These are phyloP conservation scores for Apogon talboti DNA, from an alignment of 2,797 vertebrate genomes.

Conservation along the genomic window DNA sequence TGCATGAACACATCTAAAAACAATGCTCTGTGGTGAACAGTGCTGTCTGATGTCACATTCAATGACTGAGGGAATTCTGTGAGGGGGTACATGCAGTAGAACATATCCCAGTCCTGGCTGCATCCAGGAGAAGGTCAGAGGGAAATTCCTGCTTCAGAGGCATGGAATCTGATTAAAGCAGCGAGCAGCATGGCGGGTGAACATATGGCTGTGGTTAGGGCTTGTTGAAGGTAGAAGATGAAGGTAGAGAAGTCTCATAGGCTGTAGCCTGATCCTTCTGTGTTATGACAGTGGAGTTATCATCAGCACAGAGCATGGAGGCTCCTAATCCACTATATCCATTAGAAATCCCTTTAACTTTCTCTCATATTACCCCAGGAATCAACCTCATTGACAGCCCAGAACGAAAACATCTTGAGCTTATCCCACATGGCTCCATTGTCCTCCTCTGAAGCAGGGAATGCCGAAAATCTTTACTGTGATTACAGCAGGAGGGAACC, in stretches of 20 bases:
- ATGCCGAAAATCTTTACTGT: not conserved
- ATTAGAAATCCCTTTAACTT: constrained; percentile 17
- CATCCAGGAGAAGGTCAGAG: constrained; percentile 33
- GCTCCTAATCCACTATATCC: constrained; percentile 34
- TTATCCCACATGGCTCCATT: not conserved
- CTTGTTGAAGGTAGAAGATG: not conserved
- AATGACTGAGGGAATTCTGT: too few species aligned
- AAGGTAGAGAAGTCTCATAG: not conserved
- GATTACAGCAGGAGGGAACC: not conserved
- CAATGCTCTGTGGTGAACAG: too few species aligned
- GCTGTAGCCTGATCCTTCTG: constrained; percentile 2
- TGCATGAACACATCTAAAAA: too few species aligned
- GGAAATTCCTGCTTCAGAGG: constrained; percentile 22
- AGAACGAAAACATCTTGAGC: constrained; percentile 19
- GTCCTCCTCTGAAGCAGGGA: not conserved
- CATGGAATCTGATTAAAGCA: constrained; percentile 58
- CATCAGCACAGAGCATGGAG: constrained; percentile 24
- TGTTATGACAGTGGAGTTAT: constrained; percentile 48
- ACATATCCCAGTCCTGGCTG: constrained; percentile 32
- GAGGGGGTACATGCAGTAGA: constrained; percentile 31
- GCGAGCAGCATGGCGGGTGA: constrained; percentile 3
- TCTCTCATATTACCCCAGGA: constrained; percentile 15
- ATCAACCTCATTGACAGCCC: constrained; percentile 10
- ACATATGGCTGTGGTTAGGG: constrained; percentile 60
- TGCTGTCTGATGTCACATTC: too few species aligned